These are phyloP conservation scores for Prochilodus magdalenae DNA, from an alignment of 2,113 vertebrate genomes.

Conservation along the genomic window DNA sequence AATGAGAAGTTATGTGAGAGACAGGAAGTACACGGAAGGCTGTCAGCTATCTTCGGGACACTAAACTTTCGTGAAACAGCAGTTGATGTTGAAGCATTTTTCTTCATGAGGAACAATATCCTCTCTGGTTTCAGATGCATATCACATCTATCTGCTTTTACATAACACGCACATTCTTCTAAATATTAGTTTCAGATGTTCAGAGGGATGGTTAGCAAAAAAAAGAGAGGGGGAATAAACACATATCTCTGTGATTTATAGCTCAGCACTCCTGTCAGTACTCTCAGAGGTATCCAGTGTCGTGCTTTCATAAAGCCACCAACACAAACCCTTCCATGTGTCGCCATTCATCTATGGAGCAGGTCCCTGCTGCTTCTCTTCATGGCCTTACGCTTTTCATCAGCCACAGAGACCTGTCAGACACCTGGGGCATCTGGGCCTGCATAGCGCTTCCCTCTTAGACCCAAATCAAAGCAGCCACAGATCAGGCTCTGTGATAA, in stretches of 20 bases:
- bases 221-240: not conserved
- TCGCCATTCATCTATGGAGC: constrained; percentile 47
- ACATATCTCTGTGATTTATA: constrained; percentile 49
- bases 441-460: constrained; percentile 28
- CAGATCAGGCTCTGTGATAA: constrained; percentile 51
- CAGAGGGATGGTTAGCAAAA: not conserved
- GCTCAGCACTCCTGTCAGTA: constrained; percentile 26
- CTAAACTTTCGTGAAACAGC: not conserved
- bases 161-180: not conserved
- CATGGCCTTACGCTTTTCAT: constrained; percentile 48
- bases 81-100: constrained; percentile 24
- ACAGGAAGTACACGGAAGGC: constrained; percentile 19
- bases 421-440: constrained; percentile 7
- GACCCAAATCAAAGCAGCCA: constrained; percentile 44
- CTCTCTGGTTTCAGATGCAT: not conserved
- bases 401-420: constrained; percentile 47
- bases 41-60: constrained; percentile 13
- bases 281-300: constrained; percentile 48
- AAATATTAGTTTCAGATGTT: not conserved
- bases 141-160: not conserved
- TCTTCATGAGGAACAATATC: not conserved
- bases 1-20: constrained; percentile 48
- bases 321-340: constrained; percentile 41
- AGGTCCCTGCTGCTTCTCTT: constrained; percentile 36
- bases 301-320: constrained; percentile 56